phyloP scores from a whole-genome alignment of 2,797 vertebrate genomes.

The Phyllotis vaccarum region DNA sequence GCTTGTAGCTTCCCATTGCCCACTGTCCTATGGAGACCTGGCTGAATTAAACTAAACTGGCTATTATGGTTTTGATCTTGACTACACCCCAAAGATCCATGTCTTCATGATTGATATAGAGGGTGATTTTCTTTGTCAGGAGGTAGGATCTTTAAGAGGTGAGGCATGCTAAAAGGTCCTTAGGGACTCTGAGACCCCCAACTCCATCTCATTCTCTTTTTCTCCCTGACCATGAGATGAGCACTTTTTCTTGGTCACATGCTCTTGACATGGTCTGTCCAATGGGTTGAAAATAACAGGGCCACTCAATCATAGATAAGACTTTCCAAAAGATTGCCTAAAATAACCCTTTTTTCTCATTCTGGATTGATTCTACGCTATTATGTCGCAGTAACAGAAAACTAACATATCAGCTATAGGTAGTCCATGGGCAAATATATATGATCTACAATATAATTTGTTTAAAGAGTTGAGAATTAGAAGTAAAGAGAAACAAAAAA shows the following conservation, averaged over 20 bases:
- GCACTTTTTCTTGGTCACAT: background rate
- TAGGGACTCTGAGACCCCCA: background rate
- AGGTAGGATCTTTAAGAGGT: background rate
- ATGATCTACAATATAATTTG: background rate
- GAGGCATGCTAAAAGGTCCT: background rate
- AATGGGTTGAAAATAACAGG: background rate
- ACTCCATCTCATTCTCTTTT: background rate
- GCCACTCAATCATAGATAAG: background rate
- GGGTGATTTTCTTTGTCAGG: background rate
- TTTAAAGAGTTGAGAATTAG: background rate
- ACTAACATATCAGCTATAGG: background rate
- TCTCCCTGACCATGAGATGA: background rate
- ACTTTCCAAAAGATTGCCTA: background rate
- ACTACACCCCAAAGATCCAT: background rate
- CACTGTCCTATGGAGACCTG: background rate
- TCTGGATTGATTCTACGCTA: background rate
- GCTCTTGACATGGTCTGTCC: background rate
- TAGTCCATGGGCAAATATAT: background rate
- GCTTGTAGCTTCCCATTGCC: background rate
- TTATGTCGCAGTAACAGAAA: background rate
- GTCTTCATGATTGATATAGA: background rate
- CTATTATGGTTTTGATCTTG: background rate
- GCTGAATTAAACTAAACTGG: background rate
- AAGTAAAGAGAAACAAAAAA: background rate
- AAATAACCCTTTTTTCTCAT: background rate